Evolutionary conservation across 2,113 vertebrate species (phyloP), one percentile per base, ranked within the genome.

Genomic region (Morphnarchus princeps): DNA sequence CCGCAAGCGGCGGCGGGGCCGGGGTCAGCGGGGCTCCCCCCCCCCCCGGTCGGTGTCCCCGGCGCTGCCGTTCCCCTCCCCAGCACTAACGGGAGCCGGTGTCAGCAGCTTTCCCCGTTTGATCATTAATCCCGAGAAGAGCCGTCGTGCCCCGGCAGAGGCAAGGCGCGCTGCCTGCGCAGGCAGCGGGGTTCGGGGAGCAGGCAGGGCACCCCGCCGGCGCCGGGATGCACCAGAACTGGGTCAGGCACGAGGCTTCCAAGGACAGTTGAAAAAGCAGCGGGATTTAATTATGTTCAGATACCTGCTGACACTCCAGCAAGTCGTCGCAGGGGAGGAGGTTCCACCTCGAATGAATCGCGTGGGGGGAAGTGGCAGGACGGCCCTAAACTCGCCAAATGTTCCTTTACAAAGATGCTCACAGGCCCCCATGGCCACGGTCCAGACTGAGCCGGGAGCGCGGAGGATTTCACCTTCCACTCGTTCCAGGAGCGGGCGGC

Each of bases 361-460:
- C 49, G 16, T 36, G 6, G 36, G 10, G 3, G 11, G 18, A 25
- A 9, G 9, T 5, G 15, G 26, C 14, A 10, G 62, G 63, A 20
- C 3, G 69, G 58, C 31, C 52, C 36, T 26, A 2, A 0, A 7
- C 1, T 2, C 3, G 13, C 61, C 80, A 16, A n/a, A 5, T 3
- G 49, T 6, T 28, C 3, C 1, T 22, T 10, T 3, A 9, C 7
- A 11, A 36, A 31, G 63, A 31, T 38, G 32, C 19, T 1, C 14
- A 1, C 29, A 4, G 71, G 36, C 17, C 31, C 2, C 0, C 3
- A 2, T 2, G 73, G 87, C 32, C 1, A 3, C 0, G 43, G 32
- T 2, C 36, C 52, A 1, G 71, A 1, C 11, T 0, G 29, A 52
- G 70, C 11, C 25, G 59, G 69, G 65, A 22, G 16, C 0, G 3